A percentile compares a stretch with the other conserved stretches of the same genome.
phyloP scores from a whole-genome alignment of 2,888 invertebrate genomes.

The Eupithecia abbreviata region DNA sequence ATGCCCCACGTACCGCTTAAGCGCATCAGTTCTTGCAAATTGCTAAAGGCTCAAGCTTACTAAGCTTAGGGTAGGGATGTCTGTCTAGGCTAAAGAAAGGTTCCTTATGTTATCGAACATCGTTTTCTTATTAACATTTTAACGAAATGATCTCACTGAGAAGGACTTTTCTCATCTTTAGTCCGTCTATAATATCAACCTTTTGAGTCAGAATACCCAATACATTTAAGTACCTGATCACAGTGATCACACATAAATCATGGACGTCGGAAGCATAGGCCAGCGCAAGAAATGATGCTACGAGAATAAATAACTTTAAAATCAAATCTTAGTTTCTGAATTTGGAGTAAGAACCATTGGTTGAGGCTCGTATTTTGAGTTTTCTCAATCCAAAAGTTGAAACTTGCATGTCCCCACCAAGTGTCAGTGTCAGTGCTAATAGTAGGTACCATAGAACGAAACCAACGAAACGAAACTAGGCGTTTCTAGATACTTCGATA shows the following conservation, averaged over 20 bases:
- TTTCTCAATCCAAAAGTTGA: constrained; percentile 63
- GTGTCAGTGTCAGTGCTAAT: constrained; percentile 70
- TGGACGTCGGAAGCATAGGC: neutral
- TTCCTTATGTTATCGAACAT: neutral
- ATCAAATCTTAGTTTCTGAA: constrained; percentile 54
- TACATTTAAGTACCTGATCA: too few species aligned
- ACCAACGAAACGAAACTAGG: too few species aligned
- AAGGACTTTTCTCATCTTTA: neutral
- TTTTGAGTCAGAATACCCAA: too few species aligned
- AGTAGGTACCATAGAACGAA: constrained; percentile 73
- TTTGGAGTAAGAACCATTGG: constrained; percentile 59
- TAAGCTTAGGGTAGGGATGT: constrained; percentile 45
- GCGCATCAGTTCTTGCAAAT: constrained; percentile 64
- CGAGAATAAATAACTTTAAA: neutral
- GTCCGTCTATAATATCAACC: neutral
- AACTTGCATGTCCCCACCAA: constrained; percentile 51
- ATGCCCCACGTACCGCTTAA: constrained; percentile 47
- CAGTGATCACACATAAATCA: too few species aligned
- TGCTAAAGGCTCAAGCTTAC: constrained; percentile 58
- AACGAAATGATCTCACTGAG: neutral
- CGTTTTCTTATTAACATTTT: neutral
- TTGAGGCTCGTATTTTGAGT: constrained; percentile 55
- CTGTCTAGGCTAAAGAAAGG: constrained; percentile 16
- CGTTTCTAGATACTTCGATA: neutral
- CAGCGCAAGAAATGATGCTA: neutral